A percentile compares a stretch with the other conserved stretches of the same genome.
Conservation (phyloP, 2,888 invertebrate species). For the Amblyteles armatorius region DNA sequence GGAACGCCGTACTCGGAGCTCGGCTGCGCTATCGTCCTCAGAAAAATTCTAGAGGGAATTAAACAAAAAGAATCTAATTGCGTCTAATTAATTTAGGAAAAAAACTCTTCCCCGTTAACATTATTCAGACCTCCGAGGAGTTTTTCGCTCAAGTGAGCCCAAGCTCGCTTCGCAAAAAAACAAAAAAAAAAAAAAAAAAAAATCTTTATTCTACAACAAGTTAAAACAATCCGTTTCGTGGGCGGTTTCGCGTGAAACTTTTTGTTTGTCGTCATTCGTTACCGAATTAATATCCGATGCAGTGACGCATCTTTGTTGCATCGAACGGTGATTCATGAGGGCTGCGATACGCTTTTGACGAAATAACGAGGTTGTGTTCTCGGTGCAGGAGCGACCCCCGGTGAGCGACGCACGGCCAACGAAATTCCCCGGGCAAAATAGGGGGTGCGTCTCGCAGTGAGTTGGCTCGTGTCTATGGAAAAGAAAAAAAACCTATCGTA, state of each 20-base stretch:
- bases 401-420: constrained; percentile 47
- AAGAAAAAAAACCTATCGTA: constrained; percentile 26
- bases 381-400: constrained; percentile 29
- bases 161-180: neutral
- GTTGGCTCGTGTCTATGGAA: constrained; percentile 31
- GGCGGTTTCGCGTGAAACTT: neutral
- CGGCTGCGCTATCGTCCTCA: constrained; percentile 63
- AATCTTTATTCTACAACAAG: neutral
- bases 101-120: constrained; percentile 77
- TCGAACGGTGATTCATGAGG: constrained; percentile 35
- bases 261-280: neutral
- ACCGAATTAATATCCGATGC: neutral
- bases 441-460: constrained; percentile 57
- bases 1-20: constrained; percentile 17
- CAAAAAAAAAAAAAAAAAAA: neutral
- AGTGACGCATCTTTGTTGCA: constrained; percentile 22
- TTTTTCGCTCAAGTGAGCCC: constrained; percentile 38
- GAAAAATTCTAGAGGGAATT: constrained; percentile 53
- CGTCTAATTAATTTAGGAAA: constrained; percentile 84
- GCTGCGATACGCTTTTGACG: constrained; percentile 54
- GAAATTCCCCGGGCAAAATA: constrained; percentile 43
- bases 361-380: constrained; percentile 60
- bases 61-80: constrained; percentile 76
- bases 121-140: constrained; percentile 54
- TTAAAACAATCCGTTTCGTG: neutral